These are phyloP conservation scores for Subacronicta megacephala DNA, from an alignment of 2,888 invertebrate species.

Conservation along the genomic window DNA sequence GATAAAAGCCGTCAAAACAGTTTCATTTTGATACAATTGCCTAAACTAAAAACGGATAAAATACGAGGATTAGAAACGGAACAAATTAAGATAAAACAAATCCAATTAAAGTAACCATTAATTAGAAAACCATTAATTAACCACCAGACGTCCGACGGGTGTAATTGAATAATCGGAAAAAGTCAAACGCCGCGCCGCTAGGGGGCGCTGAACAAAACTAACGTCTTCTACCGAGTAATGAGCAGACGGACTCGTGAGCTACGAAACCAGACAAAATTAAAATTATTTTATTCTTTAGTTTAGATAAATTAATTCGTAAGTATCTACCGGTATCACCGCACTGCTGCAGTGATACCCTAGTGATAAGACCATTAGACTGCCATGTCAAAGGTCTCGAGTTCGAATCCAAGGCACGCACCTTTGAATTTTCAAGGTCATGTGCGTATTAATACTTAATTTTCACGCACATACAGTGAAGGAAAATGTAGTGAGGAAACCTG, in stretches of 20 bases:
- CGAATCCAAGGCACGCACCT: too few relatives aligned
- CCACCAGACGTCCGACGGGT: conserved; percentile 42
- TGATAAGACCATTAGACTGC: too few relatives aligned
- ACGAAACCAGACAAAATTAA: conserved; percentile 21
- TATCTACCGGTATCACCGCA: too few relatives aligned
- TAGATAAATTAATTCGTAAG: too few relatives aligned
- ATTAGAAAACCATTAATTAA: conserved; percentile 60
- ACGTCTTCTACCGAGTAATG: conserved; percentile 49
- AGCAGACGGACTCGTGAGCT: conserved; percentile 32
- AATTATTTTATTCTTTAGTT: background rate
- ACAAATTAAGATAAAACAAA: conserved; percentile 36
- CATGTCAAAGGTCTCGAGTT: too few relatives aligned
- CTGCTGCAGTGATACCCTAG: too few relatives aligned
- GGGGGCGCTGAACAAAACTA: conserved; percentile 39
- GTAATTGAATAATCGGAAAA: conserved; percentile 62
- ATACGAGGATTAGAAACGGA: background rate
- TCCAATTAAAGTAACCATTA: conserved; percentile 58
- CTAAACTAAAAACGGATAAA: background rate
- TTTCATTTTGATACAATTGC: too few relatives aligned
- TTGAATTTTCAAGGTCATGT: too few relatives aligned
- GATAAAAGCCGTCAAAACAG: too few relatives aligned
- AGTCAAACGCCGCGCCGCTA: conserved; percentile 44
- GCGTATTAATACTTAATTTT: too few relatives aligned
- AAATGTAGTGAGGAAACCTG: too few relatives aligned
- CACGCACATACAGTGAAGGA: too few relatives aligned